These are phyloP conservation scores for Rhogogaster chlorosoma DNA, from an alignment of 2,888 invertebrate species.

Conservation along the genomic window DNA sequence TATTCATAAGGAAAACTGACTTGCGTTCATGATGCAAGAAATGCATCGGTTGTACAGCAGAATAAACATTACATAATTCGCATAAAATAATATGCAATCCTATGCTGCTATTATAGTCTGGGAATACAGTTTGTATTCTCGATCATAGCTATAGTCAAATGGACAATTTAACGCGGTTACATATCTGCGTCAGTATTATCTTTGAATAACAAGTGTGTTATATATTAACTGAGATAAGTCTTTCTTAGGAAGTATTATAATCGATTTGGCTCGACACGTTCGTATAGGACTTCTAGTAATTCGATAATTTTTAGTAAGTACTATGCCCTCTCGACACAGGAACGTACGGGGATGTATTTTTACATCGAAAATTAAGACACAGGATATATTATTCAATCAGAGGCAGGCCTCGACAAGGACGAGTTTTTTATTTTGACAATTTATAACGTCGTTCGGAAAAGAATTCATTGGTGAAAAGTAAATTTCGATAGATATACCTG, in stretches of 20 bases:
- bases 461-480: neutral
- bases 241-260: constrained; percentile 3
- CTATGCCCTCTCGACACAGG: neutral
- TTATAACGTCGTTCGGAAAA: neutral
- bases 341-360: neutral
- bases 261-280: neutral
- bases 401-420: neutral
- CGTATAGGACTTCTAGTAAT: constrained; percentile 23
- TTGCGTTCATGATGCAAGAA: neutral
- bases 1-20: neutral
- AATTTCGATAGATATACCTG: neutral
- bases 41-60: neutral
- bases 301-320: neutral
- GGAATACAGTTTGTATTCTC: neutral
- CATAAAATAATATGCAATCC: neutral
- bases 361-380: neutral
- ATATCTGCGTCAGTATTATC: constrained; percentile 2
- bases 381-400: neutral
- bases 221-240: neutral
- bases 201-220: constrained; percentile 6
- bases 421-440: neutral
- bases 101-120: neutral
- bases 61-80: neutral
- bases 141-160: neutral
- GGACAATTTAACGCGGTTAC: neutral